Evolutionary conservation across 2,113 vertebrate genomes (phyloP).

Genomic region (Crotalus helleri): DNA sequence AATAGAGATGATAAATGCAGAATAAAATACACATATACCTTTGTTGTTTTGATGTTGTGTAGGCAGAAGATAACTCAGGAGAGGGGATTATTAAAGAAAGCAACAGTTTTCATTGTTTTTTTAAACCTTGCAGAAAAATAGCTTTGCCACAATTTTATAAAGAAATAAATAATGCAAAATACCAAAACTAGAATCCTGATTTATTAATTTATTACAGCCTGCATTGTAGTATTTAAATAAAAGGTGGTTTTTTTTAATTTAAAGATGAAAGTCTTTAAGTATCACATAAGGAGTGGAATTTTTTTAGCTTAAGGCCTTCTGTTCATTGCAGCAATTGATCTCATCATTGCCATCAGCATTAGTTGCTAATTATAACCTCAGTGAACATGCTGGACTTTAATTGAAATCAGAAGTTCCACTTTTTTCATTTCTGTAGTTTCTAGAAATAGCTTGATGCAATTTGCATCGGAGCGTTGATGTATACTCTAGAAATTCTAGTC

Average conservation of each 20-base stretch:
- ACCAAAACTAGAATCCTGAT: neutral
- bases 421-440: neutral
- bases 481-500: neutral
- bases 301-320: neutral
- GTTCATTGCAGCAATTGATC: neutral
- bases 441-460: neutral
- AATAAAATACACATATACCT: neutral
- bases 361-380: neutral
- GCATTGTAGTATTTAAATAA: neutral
- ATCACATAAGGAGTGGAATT: neutral
- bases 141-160: neutral
- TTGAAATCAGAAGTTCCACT: neutral
- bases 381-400: neutral
- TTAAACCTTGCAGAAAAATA: neutral
- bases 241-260: neutral
- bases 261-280: neutral
- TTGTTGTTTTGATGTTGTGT: neutral
- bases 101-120: neutral
- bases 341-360: neutral
- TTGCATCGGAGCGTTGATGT: neutral
- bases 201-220: neutral
- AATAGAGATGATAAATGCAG: neutral
- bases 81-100: neutral
- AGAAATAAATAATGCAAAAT: neutral
- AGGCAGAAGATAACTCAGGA: neutral